Conservation (phyloP, 2,113 vertebrate species). For the Cinclus cinclus region DNA sequence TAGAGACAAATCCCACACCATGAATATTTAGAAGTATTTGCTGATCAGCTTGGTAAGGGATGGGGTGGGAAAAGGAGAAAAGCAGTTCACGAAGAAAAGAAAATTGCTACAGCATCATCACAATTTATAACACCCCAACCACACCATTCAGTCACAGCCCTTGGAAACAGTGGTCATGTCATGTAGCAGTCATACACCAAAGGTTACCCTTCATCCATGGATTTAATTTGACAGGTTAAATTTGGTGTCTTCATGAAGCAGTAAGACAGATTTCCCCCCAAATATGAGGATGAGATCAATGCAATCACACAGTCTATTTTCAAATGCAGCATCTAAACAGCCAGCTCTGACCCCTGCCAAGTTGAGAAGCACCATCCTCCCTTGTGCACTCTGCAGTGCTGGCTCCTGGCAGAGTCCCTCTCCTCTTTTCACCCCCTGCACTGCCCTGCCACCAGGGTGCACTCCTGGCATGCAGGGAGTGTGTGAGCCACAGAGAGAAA, state of each 20-base stretch:
- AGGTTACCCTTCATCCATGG: background rate
- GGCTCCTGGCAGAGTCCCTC: background rate
- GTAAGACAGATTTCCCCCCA: background rate
- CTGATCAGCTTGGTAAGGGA: background rate
- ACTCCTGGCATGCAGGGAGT: rapidly evolving
- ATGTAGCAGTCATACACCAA: background rate
- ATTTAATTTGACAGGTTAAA: background rate
- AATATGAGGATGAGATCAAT: background rate
- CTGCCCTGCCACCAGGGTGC: background rate
- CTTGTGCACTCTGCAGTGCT: background rate
- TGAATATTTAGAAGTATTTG: background rate
- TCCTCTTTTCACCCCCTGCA: background rate
- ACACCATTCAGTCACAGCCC: background rate
- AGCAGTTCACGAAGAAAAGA: background rate
- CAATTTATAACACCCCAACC: background rate
- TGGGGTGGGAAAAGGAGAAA: background rate
- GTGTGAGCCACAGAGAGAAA: rapidly evolving
- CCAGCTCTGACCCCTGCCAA: background rate
- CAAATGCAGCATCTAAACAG: background rate
- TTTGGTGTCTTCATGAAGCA: background rate
- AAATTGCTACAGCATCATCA: background rate
- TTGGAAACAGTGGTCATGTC: rapidly evolving
- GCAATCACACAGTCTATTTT: background rate
- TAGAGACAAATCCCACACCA: background rate
- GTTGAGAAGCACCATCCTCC: background rate